These are phyloP conservation scores for Tholera decimalis DNA, from an alignment of 2,888 invertebrate species.

Conservation along the genomic window DNA sequence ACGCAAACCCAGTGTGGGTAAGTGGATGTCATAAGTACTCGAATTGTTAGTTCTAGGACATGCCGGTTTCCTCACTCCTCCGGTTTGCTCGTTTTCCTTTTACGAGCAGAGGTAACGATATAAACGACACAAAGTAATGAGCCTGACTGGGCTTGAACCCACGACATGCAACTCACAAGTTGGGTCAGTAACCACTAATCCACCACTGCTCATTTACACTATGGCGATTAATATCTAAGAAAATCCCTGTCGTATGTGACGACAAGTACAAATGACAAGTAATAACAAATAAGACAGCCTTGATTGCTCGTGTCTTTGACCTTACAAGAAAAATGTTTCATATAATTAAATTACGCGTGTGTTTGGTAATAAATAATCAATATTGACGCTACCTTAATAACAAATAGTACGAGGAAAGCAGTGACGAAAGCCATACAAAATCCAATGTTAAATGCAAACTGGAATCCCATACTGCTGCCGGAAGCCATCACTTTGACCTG, in stretches of 20 bases:
- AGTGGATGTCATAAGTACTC: too few relatives aligned
- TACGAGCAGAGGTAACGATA: too few relatives aligned
- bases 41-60: too few relatives aligned
- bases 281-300: conserved; percentile 21
- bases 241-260: background rate
- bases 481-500: conserved; percentile 87
- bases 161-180: too few relatives aligned
- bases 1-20: too few relatives aligned
- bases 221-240: background rate
- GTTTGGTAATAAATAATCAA: conserved; percentile 46
- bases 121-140: too few relatives aligned
- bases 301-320: conserved; percentile 30
- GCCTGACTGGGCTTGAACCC: too few relatives aligned
- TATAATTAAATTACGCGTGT: conserved; percentile 46
- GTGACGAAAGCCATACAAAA: conserved; percentile 95
- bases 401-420: conserved; percentile 92
- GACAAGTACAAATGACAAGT: background rate
- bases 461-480: conserved; percentile 90
- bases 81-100: too few relatives aligned
- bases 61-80: too few relatives aligned
- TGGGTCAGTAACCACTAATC: too few relatives aligned
- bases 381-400: conserved; percentile 79
- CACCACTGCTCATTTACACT: too few relatives aligned
- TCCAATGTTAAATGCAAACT: conserved; percentile 94
- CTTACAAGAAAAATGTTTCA: conserved; percentile 24